Evolutionary conservation across 2,797 vertebrate species (phyloP), one percentile per base, ranked within the genome.

Genomic region (Acanthis flammea): DNA sequence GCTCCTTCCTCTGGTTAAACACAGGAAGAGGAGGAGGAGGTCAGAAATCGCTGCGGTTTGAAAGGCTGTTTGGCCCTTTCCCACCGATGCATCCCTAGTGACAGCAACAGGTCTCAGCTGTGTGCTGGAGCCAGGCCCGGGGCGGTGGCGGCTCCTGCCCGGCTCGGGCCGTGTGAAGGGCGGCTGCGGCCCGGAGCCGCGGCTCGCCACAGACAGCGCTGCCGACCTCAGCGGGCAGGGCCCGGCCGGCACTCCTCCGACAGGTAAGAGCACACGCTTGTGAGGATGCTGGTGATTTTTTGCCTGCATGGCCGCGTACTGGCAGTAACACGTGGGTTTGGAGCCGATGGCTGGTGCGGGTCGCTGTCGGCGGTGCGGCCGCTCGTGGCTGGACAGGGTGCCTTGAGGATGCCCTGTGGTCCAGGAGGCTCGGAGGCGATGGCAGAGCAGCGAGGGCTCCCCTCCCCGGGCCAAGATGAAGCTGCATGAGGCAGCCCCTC

Each of bases 211-310:
- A 12, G 27, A 9, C 21, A 8, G 28, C 0, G 0, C 3, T 39
- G 72, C 30, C 0, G 5, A 5, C 15, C 2, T 0, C 54, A 19
- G 54, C 67, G 22, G 11, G 53, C 41, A 11, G 42, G 42, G 33
- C 22, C 50, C 1, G 12, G 42, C 7, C 12, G 10, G 31, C 0
- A 0, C 30, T 30, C 19, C 47, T 4, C 7, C 1, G 1, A 30
- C 58, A 50, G 76, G 73, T 84, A 61, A 65, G 80, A 42, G 21
- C 6, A 16, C 17, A 1, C 0, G 4, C 6, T 30, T 27, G 1
- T 4, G 35, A 19, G 9, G 17, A 2, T 0, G 2, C 6, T 8
- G 28, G 28, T 31, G 42, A 5, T 19, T 33, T 37, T 13, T 4
- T 63, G 23, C 17, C 7, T 62, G 28, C 23, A 7, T 13, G 27